Percentiles rank a stretch among this genome's conserved stretches.
These are phyloP conservation scores for Alviniconcha marisindica DNA, from an alignment of 1,140 invertebrate species.

Conservation along the genomic window DNA sequence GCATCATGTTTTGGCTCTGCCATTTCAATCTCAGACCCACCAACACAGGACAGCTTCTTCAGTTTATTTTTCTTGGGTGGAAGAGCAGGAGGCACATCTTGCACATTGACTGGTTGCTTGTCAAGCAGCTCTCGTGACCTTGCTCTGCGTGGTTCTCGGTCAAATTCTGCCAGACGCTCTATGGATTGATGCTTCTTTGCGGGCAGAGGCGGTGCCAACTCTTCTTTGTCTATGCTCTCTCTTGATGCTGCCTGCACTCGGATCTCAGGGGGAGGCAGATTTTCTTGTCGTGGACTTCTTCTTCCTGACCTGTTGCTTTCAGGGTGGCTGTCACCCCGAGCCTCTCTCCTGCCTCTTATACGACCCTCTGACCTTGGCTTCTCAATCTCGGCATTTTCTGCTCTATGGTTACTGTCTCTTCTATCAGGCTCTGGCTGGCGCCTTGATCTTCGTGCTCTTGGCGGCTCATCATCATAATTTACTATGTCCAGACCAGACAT, in stretches of 20 bases:
- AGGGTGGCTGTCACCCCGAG: not conserved
- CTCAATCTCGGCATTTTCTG: not conserved
- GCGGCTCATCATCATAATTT: constrained; percentile 13
- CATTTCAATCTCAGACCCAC: not conserved
- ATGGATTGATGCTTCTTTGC: constrained; percentile 17
- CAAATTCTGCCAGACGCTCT: constrained; percentile 8
- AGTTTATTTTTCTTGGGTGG: constrained; percentile 25
- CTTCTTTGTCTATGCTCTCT: constrained; percentile 5
- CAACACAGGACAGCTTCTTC: constrained; percentile 13
- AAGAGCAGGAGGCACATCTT: not conserved
- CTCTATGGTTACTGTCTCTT: not conserved
- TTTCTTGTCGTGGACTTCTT: not conserved
- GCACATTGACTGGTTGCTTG: not conserved
- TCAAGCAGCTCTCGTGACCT: not conserved
- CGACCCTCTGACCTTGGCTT: constrained; percentile 5
- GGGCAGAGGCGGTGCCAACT: constrained; percentile 7
- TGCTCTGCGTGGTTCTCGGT: not conserved
- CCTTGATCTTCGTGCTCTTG: not conserved
- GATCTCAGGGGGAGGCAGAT: not conserved
- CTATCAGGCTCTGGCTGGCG: not conserved
- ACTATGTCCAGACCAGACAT: not conserved
- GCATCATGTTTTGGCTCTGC: not conserved
- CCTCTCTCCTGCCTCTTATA: not conserved
- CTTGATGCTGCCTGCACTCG: constrained; percentile 15
- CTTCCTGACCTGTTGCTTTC: not conserved